A percentile compares a stretch with the other conserved stretches of the same genome.
Evolutionary conservation across 2,113 vertebrate species (phyloP).

Genomic region (Ploceus nigricollis): DNA sequence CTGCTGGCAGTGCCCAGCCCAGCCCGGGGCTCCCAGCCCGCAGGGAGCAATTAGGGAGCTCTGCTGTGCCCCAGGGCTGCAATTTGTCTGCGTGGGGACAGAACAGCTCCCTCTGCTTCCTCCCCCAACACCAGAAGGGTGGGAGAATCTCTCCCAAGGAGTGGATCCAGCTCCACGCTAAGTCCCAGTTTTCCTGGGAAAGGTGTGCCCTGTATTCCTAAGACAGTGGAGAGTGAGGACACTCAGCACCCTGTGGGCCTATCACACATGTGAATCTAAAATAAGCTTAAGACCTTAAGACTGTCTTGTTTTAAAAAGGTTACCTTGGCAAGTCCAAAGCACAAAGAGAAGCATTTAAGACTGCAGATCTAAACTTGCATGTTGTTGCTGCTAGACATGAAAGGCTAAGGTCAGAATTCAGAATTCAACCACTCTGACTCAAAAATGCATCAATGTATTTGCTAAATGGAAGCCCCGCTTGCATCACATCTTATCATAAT

Average conservation of each 20-base stretch:
- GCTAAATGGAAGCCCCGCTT: slow-evolving; percentile 76
- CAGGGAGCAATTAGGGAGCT: neutral
- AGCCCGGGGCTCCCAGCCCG: neutral
- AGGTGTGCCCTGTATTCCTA: neutral
- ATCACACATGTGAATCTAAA: neutral
- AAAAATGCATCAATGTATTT: slow-evolving; percentile 71
- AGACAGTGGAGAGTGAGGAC: neutral
- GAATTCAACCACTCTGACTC: slow-evolving; percentile 59
- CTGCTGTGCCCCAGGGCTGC: neutral
- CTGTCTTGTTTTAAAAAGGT: slow-evolving; percentile 51
- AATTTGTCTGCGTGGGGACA: neutral
- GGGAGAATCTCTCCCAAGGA: neutral
- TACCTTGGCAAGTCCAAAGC: slow-evolving; percentile 44
- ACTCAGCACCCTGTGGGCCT: neutral
- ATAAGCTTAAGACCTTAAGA: slow-evolving; percentile 31
- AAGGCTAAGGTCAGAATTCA: slow-evolving; percentile 63
- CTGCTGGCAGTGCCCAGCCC: neutral
- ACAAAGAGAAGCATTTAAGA: slow-evolving; percentile 45
- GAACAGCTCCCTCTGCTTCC: neutral
- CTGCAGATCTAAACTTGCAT: neutral
- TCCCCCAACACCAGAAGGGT: neutral
- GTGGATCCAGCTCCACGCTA: neutral
- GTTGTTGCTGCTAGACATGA: slow-evolving; percentile 38
- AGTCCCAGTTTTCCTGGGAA: neutral
- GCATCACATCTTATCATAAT: slow-evolving; percentile 74